Conservation (phyloP, 37 sponge, comb jelly and placozoan species). For the Chondrilla cf. caribensis region DNA sequence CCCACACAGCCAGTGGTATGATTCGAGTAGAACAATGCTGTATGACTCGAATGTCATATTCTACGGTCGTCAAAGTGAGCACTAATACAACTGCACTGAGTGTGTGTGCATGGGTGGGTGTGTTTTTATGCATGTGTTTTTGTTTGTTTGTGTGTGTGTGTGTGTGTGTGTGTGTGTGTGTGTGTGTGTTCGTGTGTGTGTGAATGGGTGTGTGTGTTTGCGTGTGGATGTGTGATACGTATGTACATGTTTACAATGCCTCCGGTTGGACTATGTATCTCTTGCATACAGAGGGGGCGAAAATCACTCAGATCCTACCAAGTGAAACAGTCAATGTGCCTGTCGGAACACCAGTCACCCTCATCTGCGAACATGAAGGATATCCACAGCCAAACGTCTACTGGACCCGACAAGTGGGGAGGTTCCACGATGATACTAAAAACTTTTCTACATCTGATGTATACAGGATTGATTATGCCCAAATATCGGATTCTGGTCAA, state of each 20-base stretch:
- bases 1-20: background rate
- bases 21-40: background rate
- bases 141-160: background rate
- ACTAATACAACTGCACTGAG: background rate
- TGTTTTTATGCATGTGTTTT: background rate
- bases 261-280: no score
- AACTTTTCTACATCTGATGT: background rate
- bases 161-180: slow-evolving; percentile 5
- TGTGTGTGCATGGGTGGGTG: slow-evolving; percentile 1
- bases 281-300: background rate
- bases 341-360: background rate
- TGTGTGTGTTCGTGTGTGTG: no score
- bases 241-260: no score
- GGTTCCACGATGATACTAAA: background rate
- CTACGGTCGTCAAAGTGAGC: background rate
- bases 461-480: background rate
- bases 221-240: no score
- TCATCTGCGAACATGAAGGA: background rate
- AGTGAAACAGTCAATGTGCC: background rate
- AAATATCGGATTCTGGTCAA: background rate
- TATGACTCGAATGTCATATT: background rate
- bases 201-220: no score
- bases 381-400: background rate
- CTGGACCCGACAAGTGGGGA: background rate
- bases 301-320: background rate